A percentile compares a stretch with the other conserved stretches of the same genome.
These are phyloP conservation scores for Rhinella marina DNA, from an alignment of 2,797 vertebrate species.

Conservation along the genomic window DNA sequence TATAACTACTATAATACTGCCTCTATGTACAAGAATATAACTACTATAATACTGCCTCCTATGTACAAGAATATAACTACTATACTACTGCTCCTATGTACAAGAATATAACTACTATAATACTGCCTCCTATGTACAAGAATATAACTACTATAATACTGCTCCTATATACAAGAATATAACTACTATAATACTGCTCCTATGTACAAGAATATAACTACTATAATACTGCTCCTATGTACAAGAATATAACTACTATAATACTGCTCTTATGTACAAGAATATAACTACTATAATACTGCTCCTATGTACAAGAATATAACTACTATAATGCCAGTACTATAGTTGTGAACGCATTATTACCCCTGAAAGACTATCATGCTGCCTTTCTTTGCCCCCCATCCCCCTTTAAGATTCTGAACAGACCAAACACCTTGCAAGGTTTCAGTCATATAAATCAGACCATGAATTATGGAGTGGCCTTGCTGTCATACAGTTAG, in stretches of 20 bases:
- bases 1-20: conserved; percentile 8
- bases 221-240: conserved; percentile 5
- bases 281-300: conserved; percentile 8
- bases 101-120: conserved; percentile 9
- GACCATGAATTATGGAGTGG: conserved; percentile 42
- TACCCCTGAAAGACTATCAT: not conserved
- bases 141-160: not conserved
- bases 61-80: not conserved
- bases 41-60: not conserved
- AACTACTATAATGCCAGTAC: not conserved
- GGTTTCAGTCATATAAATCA: conserved; percentile 35
- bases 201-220: conserved; percentile 5
- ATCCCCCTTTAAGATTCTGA: not conserved
- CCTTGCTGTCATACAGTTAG: conserved; percentile 42
- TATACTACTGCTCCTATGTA: not conserved
- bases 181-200: conserved; percentile 1
- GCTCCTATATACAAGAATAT: not conserved
- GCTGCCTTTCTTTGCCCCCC: not conserved
- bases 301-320: not conserved
- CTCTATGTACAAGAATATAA: conserved; percentile 1
- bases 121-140: not conserved
- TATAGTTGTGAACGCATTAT: not conserved
- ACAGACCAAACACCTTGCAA: not conserved
- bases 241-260: conserved; percentile 11
- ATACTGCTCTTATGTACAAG: not conserved